Percentiles rank a stretch among this genome's conserved stretches.
Conservation (phyloP, 35 echinoderm and acorn worm species). For the Anneissia japonica region DNA sequence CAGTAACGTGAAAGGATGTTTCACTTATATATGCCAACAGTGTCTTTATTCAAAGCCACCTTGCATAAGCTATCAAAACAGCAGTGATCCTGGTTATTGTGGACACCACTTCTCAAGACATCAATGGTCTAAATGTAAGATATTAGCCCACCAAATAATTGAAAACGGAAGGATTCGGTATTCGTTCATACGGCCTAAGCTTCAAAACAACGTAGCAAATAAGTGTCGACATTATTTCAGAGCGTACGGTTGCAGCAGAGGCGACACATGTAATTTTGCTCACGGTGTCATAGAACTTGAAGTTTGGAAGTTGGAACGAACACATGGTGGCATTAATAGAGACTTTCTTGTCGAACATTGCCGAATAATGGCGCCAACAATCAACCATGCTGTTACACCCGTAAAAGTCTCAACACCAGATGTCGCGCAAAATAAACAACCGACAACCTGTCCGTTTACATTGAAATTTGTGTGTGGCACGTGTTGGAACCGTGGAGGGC, state of each 20-base stretch:
- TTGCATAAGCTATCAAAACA: constrained; percentile 30
- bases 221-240: constrained; percentile 55
- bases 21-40: neutral
- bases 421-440: neutral
- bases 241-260: constrained; percentile 43
- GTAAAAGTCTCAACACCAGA: neutral
- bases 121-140: constrained; percentile 43
- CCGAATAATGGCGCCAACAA: constrained; percentile 5
- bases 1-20: neutral
- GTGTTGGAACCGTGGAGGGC: constrained; percentile 30
- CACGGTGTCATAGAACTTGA: constrained; percentile 60
- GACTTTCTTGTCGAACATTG: neutral
- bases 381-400: neutral
- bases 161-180: constrained; percentile 29
- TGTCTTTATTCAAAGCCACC: constrained; percentile 68
- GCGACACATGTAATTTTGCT: constrained; percentile 65
- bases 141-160: constrained; percentile 26
- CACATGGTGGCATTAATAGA: neutral
- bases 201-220: constrained; percentile 50
- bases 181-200: constrained; percentile 55
- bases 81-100: constrained; percentile 10
- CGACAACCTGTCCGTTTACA: neutral
- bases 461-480: constrained; percentile 38
- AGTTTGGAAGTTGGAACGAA: constrained; percentile 34
- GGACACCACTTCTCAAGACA: constrained; percentile 37